Conservation (phyloP, 2,113 vertebrate genomes). For the Arizona elegans region DNA sequence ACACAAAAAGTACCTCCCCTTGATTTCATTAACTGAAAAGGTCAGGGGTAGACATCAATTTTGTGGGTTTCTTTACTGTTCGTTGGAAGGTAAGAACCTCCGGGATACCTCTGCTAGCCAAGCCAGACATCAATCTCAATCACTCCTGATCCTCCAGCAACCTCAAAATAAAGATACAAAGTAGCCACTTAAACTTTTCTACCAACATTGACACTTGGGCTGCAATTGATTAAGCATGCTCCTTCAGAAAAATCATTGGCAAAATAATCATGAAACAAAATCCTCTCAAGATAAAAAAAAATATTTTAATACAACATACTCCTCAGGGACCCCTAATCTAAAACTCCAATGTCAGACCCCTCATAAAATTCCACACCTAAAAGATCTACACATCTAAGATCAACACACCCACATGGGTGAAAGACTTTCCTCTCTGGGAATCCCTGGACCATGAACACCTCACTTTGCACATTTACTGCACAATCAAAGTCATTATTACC, state of each 20-base stretch:
- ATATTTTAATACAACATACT: neutral
- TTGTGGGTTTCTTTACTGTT: neutral
- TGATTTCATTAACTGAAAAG: neutral
- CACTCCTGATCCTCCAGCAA: neutral
- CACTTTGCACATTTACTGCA: neutral
- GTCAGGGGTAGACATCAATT: neutral
- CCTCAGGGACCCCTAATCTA: neutral
- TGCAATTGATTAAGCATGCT: neutral
- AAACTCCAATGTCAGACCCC: neutral
- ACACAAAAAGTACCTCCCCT: neutral
- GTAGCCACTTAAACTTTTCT: neutral
- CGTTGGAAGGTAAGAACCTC: neutral
- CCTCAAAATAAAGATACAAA: neutral
- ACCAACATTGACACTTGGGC: neutral
- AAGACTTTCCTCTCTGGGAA: neutral
- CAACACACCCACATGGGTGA: neutral
- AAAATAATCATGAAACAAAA: neutral
- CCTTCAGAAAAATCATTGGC: neutral
- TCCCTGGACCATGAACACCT: neutral
- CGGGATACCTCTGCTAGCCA: neutral
- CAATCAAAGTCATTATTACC: neutral
- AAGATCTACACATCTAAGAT: neutral
- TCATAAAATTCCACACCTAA: neutral
- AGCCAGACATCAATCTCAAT: neutral
- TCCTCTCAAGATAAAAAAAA: neutral